Base-by-base conservation (phyloP, 2,888 invertebrate genomes). In the Abrostola triplasia region DNA sequence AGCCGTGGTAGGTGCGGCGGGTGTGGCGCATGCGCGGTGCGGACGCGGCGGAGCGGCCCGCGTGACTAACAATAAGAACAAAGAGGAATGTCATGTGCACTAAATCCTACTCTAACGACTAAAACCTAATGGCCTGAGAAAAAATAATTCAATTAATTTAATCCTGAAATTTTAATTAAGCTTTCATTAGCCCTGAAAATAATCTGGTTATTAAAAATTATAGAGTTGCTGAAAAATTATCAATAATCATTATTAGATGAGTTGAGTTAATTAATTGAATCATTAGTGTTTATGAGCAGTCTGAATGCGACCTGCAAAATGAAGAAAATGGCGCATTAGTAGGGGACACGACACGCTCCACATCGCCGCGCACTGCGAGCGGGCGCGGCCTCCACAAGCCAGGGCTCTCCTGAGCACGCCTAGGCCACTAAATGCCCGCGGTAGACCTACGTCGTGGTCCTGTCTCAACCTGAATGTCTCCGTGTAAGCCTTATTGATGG, bases 131-230 rank as follows among this genome's bases (percentile, higher is more conserved):
- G 83, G 88, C 84, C 90, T 89, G 89, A 88, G 88, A 90, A 90
- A 86, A 84, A 88, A 86, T 82, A 76, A 81, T 78, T 81, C 79
- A 76, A 84, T 85, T 83, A 84, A 82, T 83, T 85, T 82, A 61
- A 82, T 86, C 93, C 93, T 93, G 93, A 92, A 93, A 93, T 87
- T 88, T 90, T 84, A 91, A 90, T 86, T 70, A 77, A 77, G 77
- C 70, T 79, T 50, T 51, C 58, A 77, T 92, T 91, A 92, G 84
- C 86, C 86, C 93, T 93, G 93, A 92, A 93, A 93, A 91, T 87
- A 91, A 92, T 89, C 79, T 73, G 70, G 81, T 88, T 84, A 90
- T 85, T 82, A 84, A 76, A 70, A 71, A 66, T 71, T 61, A 76
- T 82, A 81, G 84, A 81, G 87, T 82, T 76, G 87, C 92, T 92